Conservation (phyloP, 2,113 vertebrate genomes). For the Alectura lathami region DNA sequence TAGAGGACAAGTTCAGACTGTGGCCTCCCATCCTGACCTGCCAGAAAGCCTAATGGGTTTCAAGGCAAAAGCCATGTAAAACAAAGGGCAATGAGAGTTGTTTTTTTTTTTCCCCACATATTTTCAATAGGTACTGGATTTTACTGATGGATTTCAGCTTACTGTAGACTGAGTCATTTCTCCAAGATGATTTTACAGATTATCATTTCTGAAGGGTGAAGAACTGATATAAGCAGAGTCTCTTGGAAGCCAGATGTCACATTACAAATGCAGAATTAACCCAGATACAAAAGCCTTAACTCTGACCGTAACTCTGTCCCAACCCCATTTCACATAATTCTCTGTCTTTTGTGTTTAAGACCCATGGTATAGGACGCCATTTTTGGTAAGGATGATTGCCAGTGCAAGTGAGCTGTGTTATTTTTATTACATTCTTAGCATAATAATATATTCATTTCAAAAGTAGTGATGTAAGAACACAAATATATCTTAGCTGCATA, state of each 20-base stretch:
- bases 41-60: background rate
- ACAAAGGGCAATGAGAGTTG: background rate
- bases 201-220: background rate
- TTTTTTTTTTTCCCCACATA: background rate
- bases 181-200: background rate
- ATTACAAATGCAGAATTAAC: background rate
- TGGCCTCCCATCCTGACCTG: background rate
- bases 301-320: background rate
- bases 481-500: slow-evolving; percentile 35
- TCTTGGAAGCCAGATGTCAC: background rate
- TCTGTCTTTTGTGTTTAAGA: background rate
- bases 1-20: background rate
- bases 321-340: background rate
- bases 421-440: slow-evolving; percentile 18
- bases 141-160: background rate
- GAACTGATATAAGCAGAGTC: background rate
- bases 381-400: background rate
- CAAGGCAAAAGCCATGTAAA: rapidly evolving
- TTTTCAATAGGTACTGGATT: background rate
- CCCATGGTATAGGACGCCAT: background rate
- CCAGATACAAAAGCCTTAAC: background rate
- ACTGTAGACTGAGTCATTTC: background rate
- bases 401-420: background rate
- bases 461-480: background rate
- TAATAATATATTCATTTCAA: background rate